Conservation (phyloP, 35 echinoderm and acorn worm species). For the Heliocidaris erythrogramma region DNA sequence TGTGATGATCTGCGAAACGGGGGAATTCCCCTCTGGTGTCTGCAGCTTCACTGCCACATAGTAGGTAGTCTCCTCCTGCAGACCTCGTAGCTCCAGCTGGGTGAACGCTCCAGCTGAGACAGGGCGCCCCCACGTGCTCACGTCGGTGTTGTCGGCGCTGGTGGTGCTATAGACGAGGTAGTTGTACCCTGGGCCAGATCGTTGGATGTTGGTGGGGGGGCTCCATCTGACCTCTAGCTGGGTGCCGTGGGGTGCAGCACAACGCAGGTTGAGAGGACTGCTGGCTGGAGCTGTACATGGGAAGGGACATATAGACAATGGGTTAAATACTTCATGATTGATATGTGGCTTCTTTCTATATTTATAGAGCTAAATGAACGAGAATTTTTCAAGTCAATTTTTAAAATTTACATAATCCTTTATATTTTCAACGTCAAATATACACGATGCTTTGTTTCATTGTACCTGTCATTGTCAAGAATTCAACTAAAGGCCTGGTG, state of each 20-base stretch:
- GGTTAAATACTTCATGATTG: background rate
- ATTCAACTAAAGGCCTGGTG: no score
- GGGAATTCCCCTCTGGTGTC: slow-evolving; percentile 80
- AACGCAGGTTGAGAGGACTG: slow-evolving; percentile 51
- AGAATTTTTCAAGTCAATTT: no score
- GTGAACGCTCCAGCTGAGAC: slow-evolving; percentile 51
- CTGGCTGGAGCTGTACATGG: slow-evolving; percentile 58
- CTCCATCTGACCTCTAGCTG: slow-evolving; percentile 71
- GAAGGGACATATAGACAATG: background rate
- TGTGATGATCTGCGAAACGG: slow-evolving; percentile 42
- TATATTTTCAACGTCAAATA: background rate
- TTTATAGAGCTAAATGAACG: no score
- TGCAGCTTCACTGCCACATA: slow-evolving; percentile 60
- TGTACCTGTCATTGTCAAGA: no score
- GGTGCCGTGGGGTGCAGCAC: slow-evolving; percentile 41
- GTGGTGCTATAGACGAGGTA: slow-evolving; percentile 78
- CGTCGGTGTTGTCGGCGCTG: slow-evolving; percentile 44
- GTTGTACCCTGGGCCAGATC: slow-evolving; percentile 58
- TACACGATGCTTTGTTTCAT: no score
- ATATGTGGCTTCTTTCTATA: background rate
- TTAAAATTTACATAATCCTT: background rate
- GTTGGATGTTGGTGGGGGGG: slow-evolving; percentile 59
- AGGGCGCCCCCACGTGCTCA: slow-evolving; percentile 42
- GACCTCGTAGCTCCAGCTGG: slow-evolving; percentile 45
- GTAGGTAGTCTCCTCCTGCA: slow-evolving; percentile 68